Conservation (phyloP, 2,113 vertebrate genomes). For the Phasianus colchicus region DNA sequence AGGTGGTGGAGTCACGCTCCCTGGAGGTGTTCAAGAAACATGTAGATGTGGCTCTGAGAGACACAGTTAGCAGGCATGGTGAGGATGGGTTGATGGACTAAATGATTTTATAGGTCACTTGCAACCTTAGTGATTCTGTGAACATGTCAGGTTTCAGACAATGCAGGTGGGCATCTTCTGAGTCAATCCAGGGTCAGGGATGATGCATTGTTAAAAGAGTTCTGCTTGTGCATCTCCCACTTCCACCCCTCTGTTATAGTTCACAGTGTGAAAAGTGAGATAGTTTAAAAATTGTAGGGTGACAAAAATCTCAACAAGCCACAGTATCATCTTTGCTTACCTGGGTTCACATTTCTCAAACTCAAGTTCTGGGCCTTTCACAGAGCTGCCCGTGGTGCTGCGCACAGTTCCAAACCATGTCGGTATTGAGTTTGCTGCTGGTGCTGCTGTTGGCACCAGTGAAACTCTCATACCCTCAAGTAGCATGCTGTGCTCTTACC, state of each 20-base stretch:
- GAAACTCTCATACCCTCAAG: not conserved
- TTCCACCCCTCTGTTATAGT: not conserved
- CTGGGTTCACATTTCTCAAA: fast-evolving
- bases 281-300: not conserved
- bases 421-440: not conserved
- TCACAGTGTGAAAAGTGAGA: not conserved
- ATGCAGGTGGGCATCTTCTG: not conserved
- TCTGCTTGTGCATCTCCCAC: fast-evolving
- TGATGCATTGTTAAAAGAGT: not conserved
- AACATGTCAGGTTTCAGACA: too few relatives aligned
- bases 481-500: not conserved
- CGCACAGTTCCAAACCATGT: not conserved
- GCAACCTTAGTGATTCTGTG: too few relatives aligned
- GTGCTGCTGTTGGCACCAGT: not conserved
- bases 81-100: too few relatives aligned
- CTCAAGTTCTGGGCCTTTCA: not conserved
- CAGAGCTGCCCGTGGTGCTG: not conserved
- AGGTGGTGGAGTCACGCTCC: too few relatives aligned
- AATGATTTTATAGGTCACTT: too few relatives aligned
- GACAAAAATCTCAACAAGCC: not conserved
- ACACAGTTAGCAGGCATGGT: too few relatives aligned
- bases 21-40: too few relatives aligned
- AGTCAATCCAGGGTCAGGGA: not conserved
- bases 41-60: too few relatives aligned
- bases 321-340: fast-evolving